A percentile compares a stretch with the other conserved stretches of the same genome.
Evolutionary conservation across 2,888 invertebrate species (phyloP).

Genomic region (Drosophila setosimentum): DNA sequence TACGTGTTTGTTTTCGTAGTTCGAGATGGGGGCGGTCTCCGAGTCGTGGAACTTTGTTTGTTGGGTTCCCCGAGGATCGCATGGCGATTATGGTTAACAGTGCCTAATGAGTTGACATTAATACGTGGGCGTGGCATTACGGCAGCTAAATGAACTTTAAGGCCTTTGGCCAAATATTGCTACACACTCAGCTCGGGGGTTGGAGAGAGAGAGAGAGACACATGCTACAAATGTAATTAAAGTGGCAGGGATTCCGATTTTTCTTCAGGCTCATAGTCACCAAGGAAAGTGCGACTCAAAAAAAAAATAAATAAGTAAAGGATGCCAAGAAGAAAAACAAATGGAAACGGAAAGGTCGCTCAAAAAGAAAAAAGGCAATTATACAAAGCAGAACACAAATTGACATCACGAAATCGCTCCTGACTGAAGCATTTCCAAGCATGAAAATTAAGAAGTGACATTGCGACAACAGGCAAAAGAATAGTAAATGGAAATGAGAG

Average conservation of each 20-base stretch:
- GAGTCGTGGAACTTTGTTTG: conserved; percentile 11
- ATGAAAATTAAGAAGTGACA: conserved; percentile 40
- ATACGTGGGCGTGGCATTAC: conserved; percentile 35
- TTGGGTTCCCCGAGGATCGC: conserved; percentile 47
- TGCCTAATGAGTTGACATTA: conserved; percentile 75
- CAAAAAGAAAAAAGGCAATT: conserved; percentile 23
- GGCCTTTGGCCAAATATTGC: neutral
- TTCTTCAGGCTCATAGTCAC: neutral
- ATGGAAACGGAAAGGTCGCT: conserved; percentile 1
- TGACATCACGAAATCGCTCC: conserved; percentile 46
- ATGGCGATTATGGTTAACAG: conserved; percentile 65
- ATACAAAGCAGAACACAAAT: conserved; percentile 23
- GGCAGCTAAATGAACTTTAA: conserved; percentile 22
- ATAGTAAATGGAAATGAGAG: conserved; percentile 27
- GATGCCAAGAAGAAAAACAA: neutral
- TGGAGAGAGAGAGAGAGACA: conserved; percentile 3
- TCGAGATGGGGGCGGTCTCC: neutral
- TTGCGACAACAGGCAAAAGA: conserved; percentile 11
- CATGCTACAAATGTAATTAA: conserved; percentile 53
- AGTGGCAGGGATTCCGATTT: conserved; percentile 11
- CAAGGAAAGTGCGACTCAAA: neutral
- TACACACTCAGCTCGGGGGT: neutral
- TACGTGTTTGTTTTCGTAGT: conserved; percentile 57
- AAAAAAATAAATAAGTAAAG: neutral
- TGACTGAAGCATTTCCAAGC: conserved; percentile 26